phyloP scores from a whole-genome alignment of 2,797 vertebrate genomes.

The Leptatherina wallacei region DNA sequence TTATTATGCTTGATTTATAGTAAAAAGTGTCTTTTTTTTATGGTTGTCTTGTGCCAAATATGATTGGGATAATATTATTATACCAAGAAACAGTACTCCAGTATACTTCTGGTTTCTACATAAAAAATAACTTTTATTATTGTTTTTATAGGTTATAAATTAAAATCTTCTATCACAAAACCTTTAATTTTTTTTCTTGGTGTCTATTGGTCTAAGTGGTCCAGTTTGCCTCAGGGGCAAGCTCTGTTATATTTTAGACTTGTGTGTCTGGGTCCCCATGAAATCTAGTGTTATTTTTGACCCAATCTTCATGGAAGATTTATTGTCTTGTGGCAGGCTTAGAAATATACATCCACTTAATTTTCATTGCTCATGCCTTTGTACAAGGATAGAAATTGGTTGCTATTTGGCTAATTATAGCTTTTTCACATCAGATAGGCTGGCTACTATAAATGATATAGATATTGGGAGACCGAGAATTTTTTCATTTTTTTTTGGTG shows the following conservation, averaged over 20 bases:
- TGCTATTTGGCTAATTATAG: neutral
- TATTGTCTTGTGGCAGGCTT: conserved; percentile 5
- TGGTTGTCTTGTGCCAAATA: neutral
- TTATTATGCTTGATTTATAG: neutral
- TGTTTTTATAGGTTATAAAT: neutral
- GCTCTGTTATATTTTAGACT: neutral
- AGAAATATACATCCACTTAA: conserved; percentile 8
- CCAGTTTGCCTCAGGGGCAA: neutral
- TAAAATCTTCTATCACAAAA: neutral
- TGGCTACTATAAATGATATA: neutral
- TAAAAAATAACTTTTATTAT: neutral
- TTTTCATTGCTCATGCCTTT: neutral
- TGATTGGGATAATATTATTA: neutral
- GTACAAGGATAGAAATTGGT: neutral
- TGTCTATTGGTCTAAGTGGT: neutral
- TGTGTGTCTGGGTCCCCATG: neutral
- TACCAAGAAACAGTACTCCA: too few relatives aligned
- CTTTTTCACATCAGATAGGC: neutral
- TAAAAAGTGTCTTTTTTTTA: neutral
- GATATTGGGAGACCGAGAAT: neutral
- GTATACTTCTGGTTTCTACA: too few relatives aligned
- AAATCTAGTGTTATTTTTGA: neutral
- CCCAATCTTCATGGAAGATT: neutral
- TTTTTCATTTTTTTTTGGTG: neutral
- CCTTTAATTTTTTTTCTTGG: neutral